Percentiles rank a stretch among this genome's conserved stretches.
These are phyloP conservation scores for Sialis fuliginosa DNA, from an alignment of 2,888 invertebrate genomes.

Conservation along the genomic window DNA sequence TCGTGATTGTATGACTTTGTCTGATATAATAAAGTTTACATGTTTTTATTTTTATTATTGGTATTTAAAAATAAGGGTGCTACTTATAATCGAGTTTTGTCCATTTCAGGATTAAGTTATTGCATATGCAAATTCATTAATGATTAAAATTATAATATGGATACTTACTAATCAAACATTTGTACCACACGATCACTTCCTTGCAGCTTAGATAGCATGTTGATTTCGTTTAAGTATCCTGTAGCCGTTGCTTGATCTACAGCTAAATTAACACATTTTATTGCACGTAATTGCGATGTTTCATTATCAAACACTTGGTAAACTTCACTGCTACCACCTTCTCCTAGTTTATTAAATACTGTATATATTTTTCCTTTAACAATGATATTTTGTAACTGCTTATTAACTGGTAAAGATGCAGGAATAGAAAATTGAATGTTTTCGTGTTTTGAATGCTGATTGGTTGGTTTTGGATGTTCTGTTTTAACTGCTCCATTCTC, in stretches of 20 bases:
- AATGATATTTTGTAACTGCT: background rate
- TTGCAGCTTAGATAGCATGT: constrained; percentile 62
- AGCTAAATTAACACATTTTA: constrained; percentile 69
- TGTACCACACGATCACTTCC: constrained; percentile 66
- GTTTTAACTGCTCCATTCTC: no score
- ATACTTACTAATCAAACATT: constrained; percentile 72
- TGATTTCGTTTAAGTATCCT: constrained; percentile 80
- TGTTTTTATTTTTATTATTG: no score
- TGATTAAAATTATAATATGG: no score
- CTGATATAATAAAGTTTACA: no score
- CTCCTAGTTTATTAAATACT: constrained; percentile 58
- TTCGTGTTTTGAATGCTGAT: no score
- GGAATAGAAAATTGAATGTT: no score
- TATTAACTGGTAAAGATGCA: no score
- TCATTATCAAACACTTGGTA: constrained; percentile 48
- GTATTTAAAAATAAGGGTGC: background rate
- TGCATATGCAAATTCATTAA: no score
- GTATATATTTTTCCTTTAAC: constrained; percentile 50
- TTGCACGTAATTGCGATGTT: constrained; percentile 41
- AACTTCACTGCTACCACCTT: constrained; percentile 83
- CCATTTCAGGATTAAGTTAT: no score
- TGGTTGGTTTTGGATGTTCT: no score
- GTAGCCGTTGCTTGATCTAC: constrained; percentile 52
- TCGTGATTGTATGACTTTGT: no score
- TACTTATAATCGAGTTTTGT: no score